Percentiles rank a stretch among this genome's conserved stretches.
These are phyloP conservation scores for Reinhardtius hippoglossoides DNA, from an alignment of 2,113 vertebrate genomes.

Conservation along the genomic window DNA sequence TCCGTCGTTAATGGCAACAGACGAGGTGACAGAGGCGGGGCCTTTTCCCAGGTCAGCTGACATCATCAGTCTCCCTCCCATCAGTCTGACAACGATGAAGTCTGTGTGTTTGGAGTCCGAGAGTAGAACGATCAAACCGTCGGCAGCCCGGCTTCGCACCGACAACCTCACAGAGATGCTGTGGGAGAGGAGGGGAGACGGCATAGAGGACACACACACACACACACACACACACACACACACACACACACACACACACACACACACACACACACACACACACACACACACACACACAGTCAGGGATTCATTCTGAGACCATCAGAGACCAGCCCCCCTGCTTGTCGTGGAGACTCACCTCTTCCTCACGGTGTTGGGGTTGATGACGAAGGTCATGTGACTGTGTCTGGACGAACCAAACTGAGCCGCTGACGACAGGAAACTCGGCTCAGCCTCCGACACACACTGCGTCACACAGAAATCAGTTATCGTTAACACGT, in stretches of 20 bases:
- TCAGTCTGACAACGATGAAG: conserved; percentile 87
- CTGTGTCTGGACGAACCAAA: conserved; percentile 89
- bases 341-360: conserved; percentile 77
- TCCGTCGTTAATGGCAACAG: conserved; percentile 85
- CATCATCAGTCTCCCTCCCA: conserved; percentile 83
- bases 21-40: conserved; percentile 82
- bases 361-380: conserved; percentile 84
- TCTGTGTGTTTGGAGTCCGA: conserved; percentile 90
- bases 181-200: background rate
- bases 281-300: background rate
- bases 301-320: background rate
- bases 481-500: background rate
- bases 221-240: too few relatives aligned
- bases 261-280: too few relatives aligned
- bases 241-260: too few relatives aligned
- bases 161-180: conserved; percentile 88
- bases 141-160: conserved; percentile 86
- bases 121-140: conserved; percentile 88
- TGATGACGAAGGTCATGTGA: conserved; percentile 88
- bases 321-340: background rate
- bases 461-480: conserved; percentile 73
- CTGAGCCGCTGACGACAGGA: conserved; percentile 82
- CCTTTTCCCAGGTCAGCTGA: conserved; percentile 92
- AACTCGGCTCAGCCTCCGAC: conserved; percentile 62
- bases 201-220: too few relatives aligned